A percentile compares a stretch with the other conserved stretches of the same genome.
Evolutionary conservation across 2,888 invertebrate species (phyloP).

Genomic region (Byasa hedistus): DNA sequence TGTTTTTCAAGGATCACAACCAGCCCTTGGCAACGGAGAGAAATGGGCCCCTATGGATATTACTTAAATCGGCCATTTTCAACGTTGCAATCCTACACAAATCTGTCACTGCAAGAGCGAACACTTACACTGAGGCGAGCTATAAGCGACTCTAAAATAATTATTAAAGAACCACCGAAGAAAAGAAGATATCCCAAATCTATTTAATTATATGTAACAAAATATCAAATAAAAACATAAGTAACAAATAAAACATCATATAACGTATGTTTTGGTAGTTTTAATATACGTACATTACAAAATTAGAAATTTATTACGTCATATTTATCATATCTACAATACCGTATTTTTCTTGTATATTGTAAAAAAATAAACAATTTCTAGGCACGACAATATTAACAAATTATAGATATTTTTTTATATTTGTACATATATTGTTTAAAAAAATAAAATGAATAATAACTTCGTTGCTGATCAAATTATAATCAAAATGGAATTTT

Average conservation of each 20-base stretch:
- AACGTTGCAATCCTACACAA: conserved; percentile 46
- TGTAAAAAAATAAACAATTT: no score
- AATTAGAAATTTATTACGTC: not conserved
- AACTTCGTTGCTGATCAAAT: not conserved
- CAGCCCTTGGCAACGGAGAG: conserved; percentile 78
- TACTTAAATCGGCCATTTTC: conserved; percentile 75
- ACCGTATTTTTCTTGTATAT: no score
- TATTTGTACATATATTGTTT: not conserved
- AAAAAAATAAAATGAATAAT: not conserved
- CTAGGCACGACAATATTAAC: not conserved
- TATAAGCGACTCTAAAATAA: conserved; percentile 63
- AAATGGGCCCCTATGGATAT: conserved; percentile 82
- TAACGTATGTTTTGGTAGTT: not conserved
- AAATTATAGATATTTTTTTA: not conserved
- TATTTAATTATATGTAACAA: conserved; percentile 40
- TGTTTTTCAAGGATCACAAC: conserved; percentile 74
- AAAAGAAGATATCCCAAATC: conserved; percentile 70
- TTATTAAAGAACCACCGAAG: conserved; percentile 56
- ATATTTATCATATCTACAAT: no score
- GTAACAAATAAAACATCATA: not conserved
- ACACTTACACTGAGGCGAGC: conserved; percentile 50
- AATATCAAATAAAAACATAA: no score
- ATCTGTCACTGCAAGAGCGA: conserved; percentile 42
- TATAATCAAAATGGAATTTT: not conserved
- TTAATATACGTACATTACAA: not conserved